Base-by-base conservation (phyloP, 2,888 invertebrate genomes). In the Lepeophtheirus nordmannii region DNA sequence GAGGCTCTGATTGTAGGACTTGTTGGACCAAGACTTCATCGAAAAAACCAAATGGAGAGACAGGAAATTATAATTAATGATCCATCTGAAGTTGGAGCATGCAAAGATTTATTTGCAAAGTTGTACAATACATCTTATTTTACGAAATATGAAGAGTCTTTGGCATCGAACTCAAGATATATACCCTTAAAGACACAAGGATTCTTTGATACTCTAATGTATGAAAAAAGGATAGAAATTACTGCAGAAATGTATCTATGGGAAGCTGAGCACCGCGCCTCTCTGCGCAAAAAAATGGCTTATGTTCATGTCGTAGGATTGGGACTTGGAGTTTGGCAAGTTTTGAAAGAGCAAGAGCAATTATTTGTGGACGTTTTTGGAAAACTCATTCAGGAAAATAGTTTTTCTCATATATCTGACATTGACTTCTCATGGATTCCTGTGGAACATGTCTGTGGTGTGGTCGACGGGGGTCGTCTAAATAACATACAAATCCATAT, bases 301-400 rank as follows among this genome's bases (percentile, higher is more conserved):
- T 30, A 23, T 59, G 60, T n/a, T 20, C n/a, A 59, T 23, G 7
- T 59, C 11, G 37, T 30, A 9, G 20, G 60, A 23, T 30, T 59
- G 10, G 60, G 60, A 10, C 23, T 59, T 11, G 60, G 60, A 1
- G 60, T 59, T 22, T 59, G 60, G 60, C 23, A 22, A n/a, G 17
- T 30, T 5, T 30, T 57, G 23, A 17, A 17, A 20, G 22, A 22
- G 7, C 58, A 58, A 22, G 23, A 14, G n/a, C 20, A 14, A 17
- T 14, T 17, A 8, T 58, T 22, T 23, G 14, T 58, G 2, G 14
- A 20, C 20, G 60, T 38, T 17, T 59, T 22, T 12, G 23, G 37
- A 30, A 30, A 59, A 11, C 22, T n/a, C 10, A 17, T 59, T 30
- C 12, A 59, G 23, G n/a, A 30, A 1, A 17, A 30, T 30, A 30